Evolutionary conservation across 2,797 vertebrate species (phyloP).

Genomic region (Typhlichthys eigenmanni): DNA sequence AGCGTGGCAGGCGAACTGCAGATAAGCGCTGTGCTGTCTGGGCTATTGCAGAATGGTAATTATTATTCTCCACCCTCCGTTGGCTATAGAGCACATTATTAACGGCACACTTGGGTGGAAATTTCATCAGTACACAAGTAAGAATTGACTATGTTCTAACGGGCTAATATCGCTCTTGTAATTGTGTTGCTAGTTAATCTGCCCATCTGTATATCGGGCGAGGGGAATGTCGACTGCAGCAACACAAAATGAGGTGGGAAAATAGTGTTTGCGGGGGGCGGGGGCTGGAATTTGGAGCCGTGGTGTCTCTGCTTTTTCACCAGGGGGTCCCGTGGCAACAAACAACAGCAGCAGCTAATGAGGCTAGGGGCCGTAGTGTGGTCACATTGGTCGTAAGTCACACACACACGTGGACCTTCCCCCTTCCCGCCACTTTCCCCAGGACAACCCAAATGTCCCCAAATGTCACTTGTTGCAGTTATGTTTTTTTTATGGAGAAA

Average conservation of each 20-base stretch:
- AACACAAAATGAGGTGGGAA: slow-evolving; percentile 38
- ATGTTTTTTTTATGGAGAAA: slow-evolving; percentile 42
- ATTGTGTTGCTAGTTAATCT: slow-evolving; percentile 54
- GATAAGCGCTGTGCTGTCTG: slow-evolving; percentile 64
- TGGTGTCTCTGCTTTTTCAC: slow-evolving; percentile 65
- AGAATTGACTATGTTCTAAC: slow-evolving; percentile 45
- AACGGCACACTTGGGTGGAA: slow-evolving; percentile 42
- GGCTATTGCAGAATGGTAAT: slow-evolving; percentile 57
- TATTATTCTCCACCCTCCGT: slow-evolving; percentile 36
- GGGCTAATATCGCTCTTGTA: slow-evolving; percentile 22
- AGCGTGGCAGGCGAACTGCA: slow-evolving; percentile 59
- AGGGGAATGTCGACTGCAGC: slow-evolving; percentile 48
- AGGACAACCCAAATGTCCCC: slow-evolving; percentile 37
- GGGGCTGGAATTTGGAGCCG: slow-evolving; percentile 63
- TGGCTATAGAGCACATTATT: slow-evolving; percentile 32
- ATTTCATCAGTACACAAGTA: slow-evolving; percentile 41
- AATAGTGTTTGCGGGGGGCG: not conserved
- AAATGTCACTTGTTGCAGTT: slow-evolving; percentile 58
- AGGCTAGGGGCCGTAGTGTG: slow-evolving; percentile 33
- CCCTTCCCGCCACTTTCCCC: slow-evolving; percentile 34
- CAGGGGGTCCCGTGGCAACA: slow-evolving; percentile 63
- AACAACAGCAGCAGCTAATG: slow-evolving; percentile 64
- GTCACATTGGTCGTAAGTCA: slow-evolving; percentile 67
- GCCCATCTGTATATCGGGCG: slow-evolving; percentile 52
- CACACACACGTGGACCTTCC: slow-evolving; percentile 68